phyloP scores from a whole-genome alignment of 2,888 invertebrate species.

The Agriopis marginaria region DNA sequence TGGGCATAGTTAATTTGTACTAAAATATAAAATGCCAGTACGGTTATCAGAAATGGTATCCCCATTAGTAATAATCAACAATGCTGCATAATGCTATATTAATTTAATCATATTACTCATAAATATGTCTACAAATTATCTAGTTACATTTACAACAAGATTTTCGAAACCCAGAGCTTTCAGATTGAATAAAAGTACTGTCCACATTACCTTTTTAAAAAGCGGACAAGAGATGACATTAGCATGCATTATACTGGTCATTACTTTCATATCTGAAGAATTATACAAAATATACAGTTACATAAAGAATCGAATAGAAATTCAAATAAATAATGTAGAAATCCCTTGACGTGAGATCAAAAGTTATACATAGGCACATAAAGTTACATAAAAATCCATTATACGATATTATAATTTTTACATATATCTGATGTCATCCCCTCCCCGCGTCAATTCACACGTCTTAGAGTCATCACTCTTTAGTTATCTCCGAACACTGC shows the following conservation, averaged over 20 bases:
- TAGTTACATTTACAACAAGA: slow-evolving; percentile 64
- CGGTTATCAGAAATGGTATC: slow-evolving; percentile 54
- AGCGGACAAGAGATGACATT: slow-evolving; percentile 17
- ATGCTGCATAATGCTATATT: slow-evolving; percentile 68
- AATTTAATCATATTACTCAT: slow-evolving; percentile 76
- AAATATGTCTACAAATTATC: slow-evolving; percentile 74
- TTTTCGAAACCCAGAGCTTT: slow-evolving; percentile 65
- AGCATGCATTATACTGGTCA: neutral
- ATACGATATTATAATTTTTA: neutral
- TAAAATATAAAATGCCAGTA: slow-evolving; percentile 57
- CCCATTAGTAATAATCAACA: slow-evolving; percentile 67
- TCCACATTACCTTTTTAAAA: slow-evolving; percentile 60
- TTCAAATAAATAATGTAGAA: neutral
- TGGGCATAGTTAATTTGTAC: slow-evolving; percentile 58
- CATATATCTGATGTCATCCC: slow-evolving; percentile 13
- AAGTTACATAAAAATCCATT: neutral
- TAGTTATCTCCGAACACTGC: slow-evolving; percentile 74
- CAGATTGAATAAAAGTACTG: slow-evolving; percentile 58
- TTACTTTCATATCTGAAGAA: neutral
- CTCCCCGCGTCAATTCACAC: slow-evolving; percentile 18
- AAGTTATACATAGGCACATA: neutral
- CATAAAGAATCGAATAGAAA: neutral
- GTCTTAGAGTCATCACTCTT: slow-evolving; percentile 63
- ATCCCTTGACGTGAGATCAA: neutral
- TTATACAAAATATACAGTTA: neutral